A percentile compares a stretch with the other conserved stretches of the same genome.
Conservation (phyloP, 2,888 invertebrate genomes). For the Synanthedon tipuliformis region DNA sequence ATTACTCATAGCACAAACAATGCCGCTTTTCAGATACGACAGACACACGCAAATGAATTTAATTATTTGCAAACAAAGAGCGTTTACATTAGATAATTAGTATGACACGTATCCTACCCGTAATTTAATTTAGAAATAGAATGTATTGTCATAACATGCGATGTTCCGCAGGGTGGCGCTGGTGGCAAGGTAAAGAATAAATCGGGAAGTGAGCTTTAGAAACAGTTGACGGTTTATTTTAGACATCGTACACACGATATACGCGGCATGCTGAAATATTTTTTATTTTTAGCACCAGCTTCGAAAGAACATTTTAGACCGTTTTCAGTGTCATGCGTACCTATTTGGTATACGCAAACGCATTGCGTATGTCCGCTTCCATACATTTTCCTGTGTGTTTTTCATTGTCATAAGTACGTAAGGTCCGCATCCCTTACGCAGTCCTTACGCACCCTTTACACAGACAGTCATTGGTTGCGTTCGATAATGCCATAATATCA, state of each 20-base stretch:
- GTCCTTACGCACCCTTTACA: too few relatives aligned
- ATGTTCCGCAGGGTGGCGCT: conserved; percentile 61
- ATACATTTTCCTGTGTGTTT: too few relatives aligned
- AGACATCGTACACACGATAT: conserved; percentile 23
- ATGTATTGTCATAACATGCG: conserved; percentile 8
- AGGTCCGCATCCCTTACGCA: too few relatives aligned
- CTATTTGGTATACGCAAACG: too few relatives aligned
- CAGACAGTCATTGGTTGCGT: too few relatives aligned
- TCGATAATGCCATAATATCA: too few relatives aligned
- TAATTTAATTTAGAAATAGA: neutral
- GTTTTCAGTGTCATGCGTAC: conserved; percentile 27
- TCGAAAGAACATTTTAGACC: conserved; percentile 19
- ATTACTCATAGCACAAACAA: neutral
- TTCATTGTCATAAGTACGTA: too few relatives aligned
- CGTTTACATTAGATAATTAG: neutral
- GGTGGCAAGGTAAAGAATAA: conserved; percentile 54
- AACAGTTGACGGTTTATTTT: conserved; percentile 25
- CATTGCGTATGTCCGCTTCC: too few relatives aligned
- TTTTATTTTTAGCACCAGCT: conserved; percentile 31
- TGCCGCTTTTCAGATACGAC: neutral
- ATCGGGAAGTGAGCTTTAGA: conserved; percentile 12
- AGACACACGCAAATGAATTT: neutral
- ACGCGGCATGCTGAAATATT: conserved; percentile 34
- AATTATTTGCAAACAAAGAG: neutral
- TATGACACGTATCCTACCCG: neutral